Evolutionary conservation across 2,888 invertebrate genomes (phyloP).

Genomic region (Mythimna vitellina): DNA sequence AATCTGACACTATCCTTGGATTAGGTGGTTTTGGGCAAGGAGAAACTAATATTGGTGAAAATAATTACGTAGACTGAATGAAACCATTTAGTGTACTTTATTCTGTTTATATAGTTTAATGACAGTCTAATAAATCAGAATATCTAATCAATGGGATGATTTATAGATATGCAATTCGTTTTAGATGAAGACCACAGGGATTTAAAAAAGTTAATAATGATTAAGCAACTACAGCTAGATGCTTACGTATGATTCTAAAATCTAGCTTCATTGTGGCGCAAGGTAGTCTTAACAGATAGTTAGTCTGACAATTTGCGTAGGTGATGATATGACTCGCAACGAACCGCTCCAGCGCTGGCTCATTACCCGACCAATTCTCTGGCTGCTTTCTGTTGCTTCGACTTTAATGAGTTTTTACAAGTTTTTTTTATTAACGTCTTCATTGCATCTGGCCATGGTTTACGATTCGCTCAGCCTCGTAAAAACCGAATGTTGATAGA

Average conservation of each 20-base stretch:
- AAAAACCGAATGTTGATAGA: constrained; percentile 60
- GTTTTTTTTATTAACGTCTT: constrained; percentile 68
- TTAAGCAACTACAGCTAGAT: not conserved
- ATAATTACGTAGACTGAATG: constrained; percentile 33
- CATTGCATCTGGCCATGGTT: constrained; percentile 69
- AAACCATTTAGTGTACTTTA: constrained; percentile 26
- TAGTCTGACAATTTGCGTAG: constrained; percentile 18
- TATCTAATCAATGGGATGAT: constrained; percentile 21
- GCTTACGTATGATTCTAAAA: not conserved
- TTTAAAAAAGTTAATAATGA: not conserved
- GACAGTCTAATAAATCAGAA: constrained; percentile 19
- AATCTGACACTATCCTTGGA: constrained; percentile 33
- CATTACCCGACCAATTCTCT: constrained; percentile 30
- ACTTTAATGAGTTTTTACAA: constrained; percentile 56
- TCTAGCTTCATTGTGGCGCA: not conserved
- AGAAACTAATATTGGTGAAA: constrained; percentile 43
- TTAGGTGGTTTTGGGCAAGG: constrained; percentile 28
- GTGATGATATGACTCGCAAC: constrained; percentile 17
- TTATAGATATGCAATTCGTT: constrained; percentile 4
- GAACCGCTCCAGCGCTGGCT: constrained; percentile 16
- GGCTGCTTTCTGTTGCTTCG: constrained; percentile 57
- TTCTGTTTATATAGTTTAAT: constrained; percentile 25
- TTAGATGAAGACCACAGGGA: too few relatives aligned
- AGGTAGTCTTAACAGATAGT: constrained; percentile 19
- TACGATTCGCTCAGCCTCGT: constrained; percentile 61